Percentiles rank a stretch among this genome's conserved stretches.
Evolutionary conservation across 2,888 invertebrate species (phyloP).

Genomic region (Aricia artaxerxes): DNA sequence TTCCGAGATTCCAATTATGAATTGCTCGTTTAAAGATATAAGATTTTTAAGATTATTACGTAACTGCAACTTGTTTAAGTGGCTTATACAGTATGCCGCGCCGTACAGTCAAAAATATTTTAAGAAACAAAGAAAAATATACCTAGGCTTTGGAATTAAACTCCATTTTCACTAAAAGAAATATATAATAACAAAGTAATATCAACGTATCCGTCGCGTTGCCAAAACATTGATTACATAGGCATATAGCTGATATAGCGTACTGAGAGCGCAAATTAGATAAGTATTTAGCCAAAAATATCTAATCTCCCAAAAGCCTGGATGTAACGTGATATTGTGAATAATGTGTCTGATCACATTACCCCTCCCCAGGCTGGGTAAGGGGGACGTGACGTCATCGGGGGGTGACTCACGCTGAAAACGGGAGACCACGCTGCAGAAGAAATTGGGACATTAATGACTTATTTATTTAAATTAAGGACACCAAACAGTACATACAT

Average conservation of each 20-base stretch:
- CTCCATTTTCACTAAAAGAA: too few relatives aligned
- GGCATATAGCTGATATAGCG: too few relatives aligned
- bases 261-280: neutral
- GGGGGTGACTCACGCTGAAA: conserved; percentile 3
- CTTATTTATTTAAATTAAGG: too few relatives aligned
- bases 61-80: too few relatives aligned
- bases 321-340: conserved; percentile 23
- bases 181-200: neutral
- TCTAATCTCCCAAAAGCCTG: conserved; percentile 33
- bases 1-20: too few relatives aligned
- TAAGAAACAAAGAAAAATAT: too few relatives aligned
- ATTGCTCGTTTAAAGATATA: too few relatives aligned
- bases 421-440: neutral
- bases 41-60: too few relatives aligned
- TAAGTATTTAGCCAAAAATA: neutral
- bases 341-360: conserved; percentile 35
- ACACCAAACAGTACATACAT: too few relatives aligned
- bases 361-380: conserved; percentile 7
- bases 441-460: neutral
- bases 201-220: neutral
- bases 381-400: conserved; percentile 34
- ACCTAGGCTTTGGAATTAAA: too few relatives aligned
- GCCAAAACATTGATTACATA: neutral
- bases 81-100: too few relatives aligned
- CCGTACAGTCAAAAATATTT: too few relatives aligned